Conservation (phyloP, 2,113 vertebrate genomes). For the Platysternon megacephalum region DNA sequence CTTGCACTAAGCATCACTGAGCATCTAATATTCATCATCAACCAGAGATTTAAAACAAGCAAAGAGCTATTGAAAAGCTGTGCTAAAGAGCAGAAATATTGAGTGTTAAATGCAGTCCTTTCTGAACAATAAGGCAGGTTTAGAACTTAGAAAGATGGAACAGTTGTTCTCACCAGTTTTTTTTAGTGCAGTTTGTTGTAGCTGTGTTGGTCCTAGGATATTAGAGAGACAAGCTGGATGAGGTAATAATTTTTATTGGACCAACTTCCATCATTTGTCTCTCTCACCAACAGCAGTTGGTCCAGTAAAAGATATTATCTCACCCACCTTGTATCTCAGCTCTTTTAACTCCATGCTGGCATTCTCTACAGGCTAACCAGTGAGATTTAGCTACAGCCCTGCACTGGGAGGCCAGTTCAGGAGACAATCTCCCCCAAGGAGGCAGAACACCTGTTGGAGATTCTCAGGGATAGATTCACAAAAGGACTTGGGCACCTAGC, state of each 20-base stretch:
- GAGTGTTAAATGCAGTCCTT: neutral
- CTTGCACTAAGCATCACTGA: neutral
- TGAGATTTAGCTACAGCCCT: slow-evolving; percentile 20
- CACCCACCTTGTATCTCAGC: neutral
- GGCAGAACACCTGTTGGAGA: neutral
- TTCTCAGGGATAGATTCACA: neutral
- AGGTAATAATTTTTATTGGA: neutral
- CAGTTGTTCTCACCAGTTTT: neutral
- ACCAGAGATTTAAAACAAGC: neutral
- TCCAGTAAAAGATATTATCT: neutral
- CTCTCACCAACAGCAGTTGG: neutral
- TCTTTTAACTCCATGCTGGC: neutral
- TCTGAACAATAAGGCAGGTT: neutral
- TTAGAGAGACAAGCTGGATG: neutral
- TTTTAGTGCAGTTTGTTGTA: neutral
- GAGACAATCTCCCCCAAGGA: neutral
- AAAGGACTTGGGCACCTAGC: neutral
- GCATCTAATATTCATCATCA: neutral
- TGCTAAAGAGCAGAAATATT: neutral
- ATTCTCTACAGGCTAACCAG: neutral
- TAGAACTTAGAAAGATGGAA: neutral
- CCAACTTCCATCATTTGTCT: neutral
- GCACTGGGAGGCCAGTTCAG: neutral
- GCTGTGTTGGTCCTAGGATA: neutral
- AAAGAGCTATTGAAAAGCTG: neutral